Conservation (phyloP, 2,797 vertebrate species). For the Pantherophis alleghaniensis region DNA sequence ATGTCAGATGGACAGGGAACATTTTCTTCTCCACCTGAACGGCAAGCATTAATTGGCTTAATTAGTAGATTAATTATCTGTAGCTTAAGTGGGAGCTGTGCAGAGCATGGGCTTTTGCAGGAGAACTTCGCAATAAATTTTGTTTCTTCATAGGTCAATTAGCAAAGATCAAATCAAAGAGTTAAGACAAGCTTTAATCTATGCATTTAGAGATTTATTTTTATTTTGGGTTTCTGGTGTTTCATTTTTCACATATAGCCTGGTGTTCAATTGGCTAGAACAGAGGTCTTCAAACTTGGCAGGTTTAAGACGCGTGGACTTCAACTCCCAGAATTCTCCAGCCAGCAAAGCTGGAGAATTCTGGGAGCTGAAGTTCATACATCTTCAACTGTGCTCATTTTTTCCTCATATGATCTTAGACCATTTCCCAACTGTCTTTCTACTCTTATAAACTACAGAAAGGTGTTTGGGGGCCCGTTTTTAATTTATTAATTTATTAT, state of each 20-base stretch:
- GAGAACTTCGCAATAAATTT: not conserved
- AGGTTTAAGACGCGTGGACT: not conserved
- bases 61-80: not conserved
- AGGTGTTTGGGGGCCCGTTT: constrained; percentile 47
- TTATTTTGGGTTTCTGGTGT: not conserved
- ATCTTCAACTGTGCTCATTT: not conserved
- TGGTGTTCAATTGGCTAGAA: not conserved
- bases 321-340: not conserved
- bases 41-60: not conserved
- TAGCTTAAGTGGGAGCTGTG: not conserved
- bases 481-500: constrained; percentile 26
- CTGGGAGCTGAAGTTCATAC: too few relatives aligned
- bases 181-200: not conserved
- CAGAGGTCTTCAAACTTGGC: not conserved
- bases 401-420: not conserved
- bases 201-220: not conserved
- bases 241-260: not conserved
- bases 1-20: constrained; percentile 12
- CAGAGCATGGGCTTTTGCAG: too few relatives aligned
- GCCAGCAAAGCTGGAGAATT: too few relatives aligned
- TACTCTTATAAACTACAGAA: constrained; percentile 45
- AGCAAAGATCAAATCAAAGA: not conserved
- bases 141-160: not conserved
- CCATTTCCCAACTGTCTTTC: not conserved
- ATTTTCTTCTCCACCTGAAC: not conserved